phyloP scores from a whole-genome alignment of 1,140 invertebrate genomes.

The Carposina sasakii region DNA sequence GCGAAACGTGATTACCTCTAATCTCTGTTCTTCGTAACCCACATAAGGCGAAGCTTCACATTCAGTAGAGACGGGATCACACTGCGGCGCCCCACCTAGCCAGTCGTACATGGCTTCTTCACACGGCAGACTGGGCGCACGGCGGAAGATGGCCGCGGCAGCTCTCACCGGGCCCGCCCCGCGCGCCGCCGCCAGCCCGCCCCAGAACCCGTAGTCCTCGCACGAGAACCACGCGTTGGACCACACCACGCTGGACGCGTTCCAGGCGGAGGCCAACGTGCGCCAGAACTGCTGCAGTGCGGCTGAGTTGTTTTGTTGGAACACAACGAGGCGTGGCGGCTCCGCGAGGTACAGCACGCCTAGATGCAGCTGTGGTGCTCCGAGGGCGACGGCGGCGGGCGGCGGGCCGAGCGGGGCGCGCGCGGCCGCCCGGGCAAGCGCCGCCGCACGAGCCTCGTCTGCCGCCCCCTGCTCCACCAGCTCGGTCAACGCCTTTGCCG shows the following conservation, averaged over 20 bases:
- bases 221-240: constrained; percentile 59
- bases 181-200: constrained; percentile 49
- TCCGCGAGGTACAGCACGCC: constrained; percentile 58
- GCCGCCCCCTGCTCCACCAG: constrained; percentile 49
- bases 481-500: constrained; percentile 56
- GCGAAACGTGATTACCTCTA: constrained; percentile 38
- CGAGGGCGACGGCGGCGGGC: constrained; percentile 60
- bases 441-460: constrained; percentile 47
- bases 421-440: constrained; percentile 52
- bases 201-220: constrained; percentile 52
- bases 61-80: constrained; percentile 44
- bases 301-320: constrained; percentile 60
- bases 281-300: constrained; percentile 57
- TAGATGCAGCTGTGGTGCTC: constrained; percentile 61
- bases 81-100: constrained; percentile 46
- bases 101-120: constrained; percentile 53
- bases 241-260: constrained; percentile 53
- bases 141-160: constrained; percentile 51
- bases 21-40: constrained; percentile 24
- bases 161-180: constrained; percentile 38
- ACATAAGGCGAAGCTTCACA: constrained; percentile 43
- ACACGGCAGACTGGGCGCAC: constrained; percentile 42
- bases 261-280: constrained; percentile 61
- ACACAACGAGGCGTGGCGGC: constrained; percentile 48
- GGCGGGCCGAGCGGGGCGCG: constrained; percentile 44